phyloP scores from a whole-genome alignment of 1,140 invertebrate species.

The Triops longicaudatus region DNA sequence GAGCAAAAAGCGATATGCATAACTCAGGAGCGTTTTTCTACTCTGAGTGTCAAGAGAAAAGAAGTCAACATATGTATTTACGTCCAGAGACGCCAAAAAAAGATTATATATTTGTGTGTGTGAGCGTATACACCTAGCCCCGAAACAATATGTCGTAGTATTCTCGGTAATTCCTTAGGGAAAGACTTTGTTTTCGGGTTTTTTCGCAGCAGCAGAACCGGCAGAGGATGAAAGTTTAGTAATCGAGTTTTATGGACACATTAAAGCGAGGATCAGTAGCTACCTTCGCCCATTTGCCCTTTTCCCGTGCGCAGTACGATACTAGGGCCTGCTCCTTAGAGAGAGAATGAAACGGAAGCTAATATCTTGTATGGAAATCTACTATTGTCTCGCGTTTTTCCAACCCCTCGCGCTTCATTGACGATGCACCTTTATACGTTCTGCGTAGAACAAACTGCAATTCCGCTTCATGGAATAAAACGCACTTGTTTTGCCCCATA shows the following conservation, averaged over 20 bases:
- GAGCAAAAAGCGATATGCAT: too few relatives aligned
- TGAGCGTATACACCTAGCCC: too few relatives aligned
- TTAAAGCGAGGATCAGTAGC: conserved; percentile 11
- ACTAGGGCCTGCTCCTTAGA: not conserved
- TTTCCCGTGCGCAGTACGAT: not conserved
- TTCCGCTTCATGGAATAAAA: too few relatives aligned
- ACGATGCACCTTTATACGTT: not conserved
- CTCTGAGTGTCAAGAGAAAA: too few relatives aligned
- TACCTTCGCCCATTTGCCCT: not conserved
- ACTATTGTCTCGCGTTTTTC: not conserved
- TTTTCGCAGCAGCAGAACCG: not conserved
- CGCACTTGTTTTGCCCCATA: too few relatives aligned
- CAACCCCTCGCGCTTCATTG: not conserved
- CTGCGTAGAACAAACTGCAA: too few relatives aligned
- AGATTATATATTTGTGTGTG: too few relatives aligned
- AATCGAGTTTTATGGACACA: conserved; percentile 10
- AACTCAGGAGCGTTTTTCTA: too few relatives aligned
- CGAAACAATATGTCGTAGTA: too few relatives aligned
- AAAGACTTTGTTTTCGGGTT: not conserved
- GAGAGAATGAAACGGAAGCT: conserved; percentile 7
- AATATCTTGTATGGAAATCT: conserved; percentile 12
- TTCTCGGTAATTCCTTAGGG: not conserved
- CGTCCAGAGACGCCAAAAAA: too few relatives aligned
- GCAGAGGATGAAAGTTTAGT: conserved; percentile 11
- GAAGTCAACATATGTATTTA: too few relatives aligned